Evolutionary conservation across 2,888 invertebrate species (phyloP).

Genomic region (Diadromus collaris): DNA sequence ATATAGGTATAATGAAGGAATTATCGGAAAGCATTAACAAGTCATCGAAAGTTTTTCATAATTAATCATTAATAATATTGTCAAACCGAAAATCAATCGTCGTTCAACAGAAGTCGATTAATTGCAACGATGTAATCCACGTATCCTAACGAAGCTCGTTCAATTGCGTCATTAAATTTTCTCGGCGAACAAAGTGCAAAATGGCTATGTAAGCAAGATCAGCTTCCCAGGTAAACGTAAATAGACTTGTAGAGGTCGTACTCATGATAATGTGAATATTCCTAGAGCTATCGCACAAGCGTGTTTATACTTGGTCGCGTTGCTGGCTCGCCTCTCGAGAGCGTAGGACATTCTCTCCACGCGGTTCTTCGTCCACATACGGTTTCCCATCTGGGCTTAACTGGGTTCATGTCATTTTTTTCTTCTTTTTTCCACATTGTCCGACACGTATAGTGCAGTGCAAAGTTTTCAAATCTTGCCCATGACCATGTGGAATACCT

Average conservation of each 20-base stretch:
- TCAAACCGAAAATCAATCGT: background rate
- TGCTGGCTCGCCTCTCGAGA: conserved; percentile 15
- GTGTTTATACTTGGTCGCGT: background rate
- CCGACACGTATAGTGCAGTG: background rate
- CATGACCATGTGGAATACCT: background rate
- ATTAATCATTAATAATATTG: background rate
- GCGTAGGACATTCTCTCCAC: conserved; percentile 22
- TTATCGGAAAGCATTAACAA: background rate
- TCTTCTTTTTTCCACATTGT: too few species aligned
- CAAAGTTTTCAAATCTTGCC: background rate
- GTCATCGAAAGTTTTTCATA: background rate
- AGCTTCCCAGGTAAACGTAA: background rate
- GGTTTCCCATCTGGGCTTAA: conserved; percentile 14
- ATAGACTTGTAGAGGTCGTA: conserved; percentile 9
- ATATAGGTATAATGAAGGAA: background rate
- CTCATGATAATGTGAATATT: background rate
- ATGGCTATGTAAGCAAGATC: background rate
- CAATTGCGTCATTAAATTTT: background rate
- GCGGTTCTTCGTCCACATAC: background rate
- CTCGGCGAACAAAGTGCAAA: conserved; percentile 4
- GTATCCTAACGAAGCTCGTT: background rate
- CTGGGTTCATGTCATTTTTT: background rate
- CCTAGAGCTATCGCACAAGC: background rate
- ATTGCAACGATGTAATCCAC: background rate
- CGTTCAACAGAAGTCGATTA: background rate